These are phyloP conservation scores for Toxostoma redivivum DNA, from an alignment of 2,113 vertebrate species.

Conservation along the genomic window DNA sequence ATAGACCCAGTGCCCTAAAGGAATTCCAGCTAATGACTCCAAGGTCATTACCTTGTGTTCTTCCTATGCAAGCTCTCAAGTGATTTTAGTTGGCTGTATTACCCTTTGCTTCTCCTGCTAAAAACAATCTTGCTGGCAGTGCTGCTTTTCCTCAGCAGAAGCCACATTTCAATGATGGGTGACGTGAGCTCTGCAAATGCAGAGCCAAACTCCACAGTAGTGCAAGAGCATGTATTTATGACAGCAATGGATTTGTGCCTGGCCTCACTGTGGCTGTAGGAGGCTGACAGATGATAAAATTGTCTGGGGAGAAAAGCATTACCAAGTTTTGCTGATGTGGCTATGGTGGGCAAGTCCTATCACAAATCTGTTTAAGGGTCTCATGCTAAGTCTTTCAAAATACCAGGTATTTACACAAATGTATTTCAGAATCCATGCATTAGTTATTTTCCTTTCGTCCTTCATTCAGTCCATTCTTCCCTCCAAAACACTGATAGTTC, in stretches of 20 bases:
- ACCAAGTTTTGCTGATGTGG: not conserved
- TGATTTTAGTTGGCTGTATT: not conserved
- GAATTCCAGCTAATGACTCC: not conserved
- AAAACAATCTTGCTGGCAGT: not conserved
- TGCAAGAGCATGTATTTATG: not conserved
- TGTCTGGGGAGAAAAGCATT: not conserved
- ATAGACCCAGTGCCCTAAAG: not conserved
- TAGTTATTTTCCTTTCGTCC: not conserved
- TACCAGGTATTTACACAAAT: not conserved
- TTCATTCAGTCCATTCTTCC: not conserved
- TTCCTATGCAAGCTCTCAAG: not conserved
- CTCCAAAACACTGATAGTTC: not conserved
- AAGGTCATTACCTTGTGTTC: not conserved
- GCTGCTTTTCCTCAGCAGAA: slow-evolving; percentile 9
- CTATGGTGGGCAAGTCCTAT: not conserved
- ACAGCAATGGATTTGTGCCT: not conserved
- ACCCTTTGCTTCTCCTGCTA: not conserved
- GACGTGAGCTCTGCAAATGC: not conserved
- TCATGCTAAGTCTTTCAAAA: not conserved
- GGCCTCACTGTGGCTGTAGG: not conserved
- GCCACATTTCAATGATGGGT: not conserved
- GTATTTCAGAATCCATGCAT: not conserved
- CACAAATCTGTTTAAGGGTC: not conserved
- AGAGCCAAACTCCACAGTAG: not conserved
- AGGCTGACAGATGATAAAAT: not conserved